Evolutionary conservation across 2,888 invertebrate genomes (phyloP).

Genomic region (Ischnura elegans): DNA sequence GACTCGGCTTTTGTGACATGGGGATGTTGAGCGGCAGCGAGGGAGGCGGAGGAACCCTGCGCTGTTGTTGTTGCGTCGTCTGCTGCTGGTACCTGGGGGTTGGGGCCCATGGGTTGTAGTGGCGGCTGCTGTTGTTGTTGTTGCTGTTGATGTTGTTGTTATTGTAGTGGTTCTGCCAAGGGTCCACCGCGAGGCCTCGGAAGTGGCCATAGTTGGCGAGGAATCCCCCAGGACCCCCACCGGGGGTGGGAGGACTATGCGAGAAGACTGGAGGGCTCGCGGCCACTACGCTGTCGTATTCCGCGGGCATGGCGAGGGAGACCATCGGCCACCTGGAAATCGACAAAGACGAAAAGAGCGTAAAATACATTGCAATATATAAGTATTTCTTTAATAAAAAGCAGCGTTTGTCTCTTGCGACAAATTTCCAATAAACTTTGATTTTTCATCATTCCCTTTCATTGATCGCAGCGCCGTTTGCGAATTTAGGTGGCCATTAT

Average conservation of each 20-base stretch:
- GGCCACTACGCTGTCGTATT: constrained; percentile 74
- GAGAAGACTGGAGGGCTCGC: constrained; percentile 83
- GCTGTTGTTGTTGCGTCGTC: constrained; percentile 71
- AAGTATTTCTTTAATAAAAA: too few relatives aligned
- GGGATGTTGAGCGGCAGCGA: constrained; percentile 69
- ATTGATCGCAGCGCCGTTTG: too few relatives aligned
- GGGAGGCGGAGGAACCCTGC: constrained; percentile 59
- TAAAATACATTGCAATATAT: background rate
- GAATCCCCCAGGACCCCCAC: constrained; percentile 65
- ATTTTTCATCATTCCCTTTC: too few relatives aligned
- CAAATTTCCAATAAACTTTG: too few relatives aligned
- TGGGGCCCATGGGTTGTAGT: constrained; percentile 73
- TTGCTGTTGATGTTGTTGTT: constrained; percentile 74
- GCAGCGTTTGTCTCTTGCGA: too few relatives aligned
- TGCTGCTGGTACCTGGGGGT: constrained; percentile 74
- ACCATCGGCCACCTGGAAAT: constrained; percentile 55
- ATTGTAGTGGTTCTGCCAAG: constrained; percentile 75
- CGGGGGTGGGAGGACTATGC: constrained; percentile 81
- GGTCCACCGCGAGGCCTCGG: constrained; percentile 80
- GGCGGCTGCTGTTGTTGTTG: constrained; percentile 76
- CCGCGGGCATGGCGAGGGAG: constrained; percentile 73
- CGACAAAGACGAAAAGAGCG: background rate
- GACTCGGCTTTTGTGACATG: constrained; percentile 75
- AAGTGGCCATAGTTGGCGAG: constrained; percentile 69
- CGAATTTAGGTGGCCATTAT: too few relatives aligned